Percentiles rank a stretch among this genome's conserved stretches.
Evolutionary conservation across 1,140 invertebrate genomes (phyloP).

Genomic region (Neuroterus valhalla): DNA sequence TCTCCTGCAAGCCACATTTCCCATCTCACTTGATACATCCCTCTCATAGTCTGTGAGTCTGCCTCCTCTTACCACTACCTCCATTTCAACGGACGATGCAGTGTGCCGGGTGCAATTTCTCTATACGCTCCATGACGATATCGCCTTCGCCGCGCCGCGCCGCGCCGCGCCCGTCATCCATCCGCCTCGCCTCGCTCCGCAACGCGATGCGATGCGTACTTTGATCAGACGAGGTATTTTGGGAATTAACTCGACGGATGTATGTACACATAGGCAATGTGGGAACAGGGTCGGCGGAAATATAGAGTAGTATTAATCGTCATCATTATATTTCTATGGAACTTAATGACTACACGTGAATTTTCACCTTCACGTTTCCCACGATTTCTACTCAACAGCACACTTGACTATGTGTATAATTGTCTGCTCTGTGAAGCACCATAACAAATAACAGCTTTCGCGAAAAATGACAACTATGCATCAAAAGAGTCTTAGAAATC

Average conservation of each 20-base stretch:
- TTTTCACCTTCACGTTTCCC: too few relatives aligned
- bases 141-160: conserved; percentile 53
- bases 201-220: conserved; percentile 19
- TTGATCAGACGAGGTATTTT: conserved; percentile 49
- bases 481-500: too few relatives aligned
- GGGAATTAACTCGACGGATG: conserved; percentile 25
- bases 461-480: too few relatives aligned
- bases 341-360: too few relatives aligned
- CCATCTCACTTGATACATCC: conserved; percentile 38
- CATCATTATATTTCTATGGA: neutral
- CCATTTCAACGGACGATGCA: conserved; percentile 55
- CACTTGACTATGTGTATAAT: too few relatives aligned
- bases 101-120: conserved; percentile 75
- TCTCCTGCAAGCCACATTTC: conserved; percentile 31
- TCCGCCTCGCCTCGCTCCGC: conserved; percentile 23
- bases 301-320: neutral
- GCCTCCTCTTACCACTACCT: conserved; percentile 16
- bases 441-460: too few relatives aligned
- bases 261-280: conserved; percentile 41
- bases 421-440: too few relatives aligned
- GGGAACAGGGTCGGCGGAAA: conserved; percentile 52
- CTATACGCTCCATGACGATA: conserved; percentile 54
- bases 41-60: neutral
- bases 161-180: too few relatives aligned
- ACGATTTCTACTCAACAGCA: too few relatives aligned